These are phyloP conservation scores for Plestiodon gilberti DNA, from an alignment of 2,113 vertebrate species.

Conservation along the genomic window DNA sequence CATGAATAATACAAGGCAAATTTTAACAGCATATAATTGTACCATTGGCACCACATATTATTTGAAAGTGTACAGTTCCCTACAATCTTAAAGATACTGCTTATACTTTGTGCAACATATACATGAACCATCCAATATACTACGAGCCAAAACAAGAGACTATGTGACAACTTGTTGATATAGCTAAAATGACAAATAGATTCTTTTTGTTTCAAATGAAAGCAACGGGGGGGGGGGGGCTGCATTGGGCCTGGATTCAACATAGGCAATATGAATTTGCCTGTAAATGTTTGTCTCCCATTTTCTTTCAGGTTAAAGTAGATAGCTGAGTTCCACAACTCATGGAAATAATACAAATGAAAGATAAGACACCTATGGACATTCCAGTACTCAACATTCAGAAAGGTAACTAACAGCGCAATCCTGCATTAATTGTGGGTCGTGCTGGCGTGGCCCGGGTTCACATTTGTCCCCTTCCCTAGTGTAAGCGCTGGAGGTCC, in stretches of 20 bases:
- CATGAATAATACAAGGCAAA: conserved; percentile 1
- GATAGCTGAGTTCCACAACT: background rate
- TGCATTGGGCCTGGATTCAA: background rate
- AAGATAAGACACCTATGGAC: background rate
- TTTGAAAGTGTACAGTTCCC: background rate
- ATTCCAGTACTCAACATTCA: background rate
- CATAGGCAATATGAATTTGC: background rate
- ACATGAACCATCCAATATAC: background rate
- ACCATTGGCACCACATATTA: background rate
- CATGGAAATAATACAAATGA: background rate
- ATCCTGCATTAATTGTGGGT: no score
- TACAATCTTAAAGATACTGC: conserved; percentile 1
- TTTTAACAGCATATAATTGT: background rate
- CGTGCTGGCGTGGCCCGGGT: no score
- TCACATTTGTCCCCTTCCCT: no score
- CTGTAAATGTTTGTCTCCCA: background rate
- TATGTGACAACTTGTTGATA: conserved; percentile 2
- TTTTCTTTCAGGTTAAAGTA: conserved; percentile 11
- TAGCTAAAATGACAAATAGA: background rate
- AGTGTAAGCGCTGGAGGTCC: no score
- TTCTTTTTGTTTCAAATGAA: background rate
- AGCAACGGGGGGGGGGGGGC: background rate
- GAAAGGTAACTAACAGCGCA: background rate
- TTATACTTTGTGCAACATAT: background rate
- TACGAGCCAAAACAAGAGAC: background rate